These are phyloP conservation scores for Dendrolimus pini DNA, from an alignment of 2,888 invertebrate species.

Conservation along the genomic window DNA sequence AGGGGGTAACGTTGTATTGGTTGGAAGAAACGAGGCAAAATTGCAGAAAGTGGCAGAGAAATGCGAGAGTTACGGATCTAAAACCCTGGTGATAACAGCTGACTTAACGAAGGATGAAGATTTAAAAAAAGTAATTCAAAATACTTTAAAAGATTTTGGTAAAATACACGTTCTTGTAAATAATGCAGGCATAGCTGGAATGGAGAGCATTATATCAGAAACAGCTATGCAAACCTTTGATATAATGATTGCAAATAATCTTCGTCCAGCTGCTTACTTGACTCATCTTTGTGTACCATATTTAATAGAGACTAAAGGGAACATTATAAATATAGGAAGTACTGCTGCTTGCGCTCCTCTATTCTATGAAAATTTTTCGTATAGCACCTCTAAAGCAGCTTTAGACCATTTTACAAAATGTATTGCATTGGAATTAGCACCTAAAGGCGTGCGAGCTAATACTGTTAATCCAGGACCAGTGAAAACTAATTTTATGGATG, in stretches of 20 bases:
- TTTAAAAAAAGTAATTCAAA: conserved; percentile 17
- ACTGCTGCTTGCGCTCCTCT: conserved; percentile 12
- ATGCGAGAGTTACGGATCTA: conserved; percentile 13
- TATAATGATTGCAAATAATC: conserved; percentile 23
- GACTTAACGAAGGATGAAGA: conserved; percentile 27
- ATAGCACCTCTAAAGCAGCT: conserved; percentile 86
- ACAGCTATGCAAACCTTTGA: conserved; percentile 23
- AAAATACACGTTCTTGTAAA: conserved; percentile 28
- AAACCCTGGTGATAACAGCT: conserved; percentile 20
- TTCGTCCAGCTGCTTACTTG: conserved; percentile 21
- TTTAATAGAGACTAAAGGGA: conserved; percentile 27
- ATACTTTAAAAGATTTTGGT: conserved; percentile 18
- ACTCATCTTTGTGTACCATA: conserved; percentile 25
- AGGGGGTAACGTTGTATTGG: conserved; percentile 17
- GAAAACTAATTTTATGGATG: conserved; percentile 23
- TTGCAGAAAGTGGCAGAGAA: conserved; percentile 15
- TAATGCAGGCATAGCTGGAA: conserved; percentile 23
- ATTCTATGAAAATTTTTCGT: conserved; percentile 13
- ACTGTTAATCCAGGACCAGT: conserved; percentile 82
- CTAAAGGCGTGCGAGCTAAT: conserved; percentile 86
- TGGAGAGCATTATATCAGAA: conserved; percentile 14
- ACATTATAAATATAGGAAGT: conserved; percentile 33
- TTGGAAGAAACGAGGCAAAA: conserved; percentile 21
- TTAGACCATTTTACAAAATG: conserved; percentile 92
- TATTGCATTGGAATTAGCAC: conserved; percentile 85